Base-by-base conservation (phyloP, 2,113 vertebrate genomes). In the Corythoichthys intestinalis region DNA sequence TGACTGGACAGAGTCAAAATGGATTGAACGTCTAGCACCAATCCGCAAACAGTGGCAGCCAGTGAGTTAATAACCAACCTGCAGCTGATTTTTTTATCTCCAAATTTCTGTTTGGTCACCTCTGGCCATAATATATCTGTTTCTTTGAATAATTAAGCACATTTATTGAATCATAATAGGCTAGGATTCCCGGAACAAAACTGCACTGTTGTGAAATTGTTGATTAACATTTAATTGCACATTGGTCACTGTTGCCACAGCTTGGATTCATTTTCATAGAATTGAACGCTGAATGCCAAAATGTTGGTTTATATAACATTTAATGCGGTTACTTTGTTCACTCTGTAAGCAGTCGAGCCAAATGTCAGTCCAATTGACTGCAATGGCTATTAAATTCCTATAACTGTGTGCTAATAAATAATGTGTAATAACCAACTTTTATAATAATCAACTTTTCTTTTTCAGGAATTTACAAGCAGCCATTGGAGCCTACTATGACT, bases 401-500 rank as follows among this genome's bases (percentile, higher is more conserved):
- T 56, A 35, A 12, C 1, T 12, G 12, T 12, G 54, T 34, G 20
- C 53, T 34, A 56, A 34, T 56, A 28, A 35, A 13, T 56, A 4
- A 15, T 62, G 41, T 38, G 12, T 37, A 58, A 37, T 14, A 14
- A 37, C 56, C 35, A 14, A 37, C 56, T 6, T 58, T 34, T 8
- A 44, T 56, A 17, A 17, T 37, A 37, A 34, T 37, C 12, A 13
- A 11, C 61, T 20, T 70, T 28, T 62, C 28, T 72, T 11, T 8
- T 85, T 8, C 85, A 98, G 97, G 97, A 99, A 99, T 84, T 90
- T 99, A 58, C 97, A 99, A 91, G 97, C 96, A 72, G 97, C 97
- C 79, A 98, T 99, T 47, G 96, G 97, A 86, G 97, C 97, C 74
- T 99, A 99, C 85, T 99, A 99, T 68, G 97, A 98, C 86, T 98